Evolutionary conservation across 2,888 invertebrate species (phyloP), one percentile per base, ranked within the genome.

Genomic region (Drosophila diplacantha): DNA sequence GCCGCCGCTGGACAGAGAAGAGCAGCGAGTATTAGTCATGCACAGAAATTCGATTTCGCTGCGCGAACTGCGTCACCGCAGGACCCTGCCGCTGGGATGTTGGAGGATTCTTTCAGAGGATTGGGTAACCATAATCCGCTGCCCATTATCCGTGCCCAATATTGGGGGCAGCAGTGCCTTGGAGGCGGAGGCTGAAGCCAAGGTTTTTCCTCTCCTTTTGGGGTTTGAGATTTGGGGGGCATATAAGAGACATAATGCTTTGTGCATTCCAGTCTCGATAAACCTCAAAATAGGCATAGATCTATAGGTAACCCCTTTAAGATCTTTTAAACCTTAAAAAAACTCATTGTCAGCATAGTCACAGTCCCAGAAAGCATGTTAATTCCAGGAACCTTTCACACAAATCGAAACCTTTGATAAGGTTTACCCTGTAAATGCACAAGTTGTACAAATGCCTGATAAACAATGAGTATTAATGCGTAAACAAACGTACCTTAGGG

Each of bases 11-110:
- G 22, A 34, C 52, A 37, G 38, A 38, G 38, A 18, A 31, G 32
- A 31, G 44, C 44, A 46, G 44, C 44, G 44, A 46, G 73, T 61
- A 76, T 75, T 75, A 75, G 75, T 75, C 75, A 75, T 75, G 55
- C 69, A 35, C 29, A 46, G 58, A 69, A 63, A 35, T 67, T 74
- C 64, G 52, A 49, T 39, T 37, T 51, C 61, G 35, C 49, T 46
- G 20, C 22, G 41, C 35, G 29, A 47, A 31, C 53, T 59, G 69
- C 56, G 74, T 56, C 51, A 58, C 54, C 24, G 24, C 37, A 74
- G 60, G 68, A 74, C 51, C 24, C 53, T 22, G 34, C 24, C 47
- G 14, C 24, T 20, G 35, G 16, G 22, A 37, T 37, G 18, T 31
- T 34, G 53, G 8, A 38, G 52, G 49, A 52, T 20, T 20, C 44